phyloP scores from a whole-genome alignment of 2,888 invertebrate genomes.

The Melieria crassipennis region DNA sequence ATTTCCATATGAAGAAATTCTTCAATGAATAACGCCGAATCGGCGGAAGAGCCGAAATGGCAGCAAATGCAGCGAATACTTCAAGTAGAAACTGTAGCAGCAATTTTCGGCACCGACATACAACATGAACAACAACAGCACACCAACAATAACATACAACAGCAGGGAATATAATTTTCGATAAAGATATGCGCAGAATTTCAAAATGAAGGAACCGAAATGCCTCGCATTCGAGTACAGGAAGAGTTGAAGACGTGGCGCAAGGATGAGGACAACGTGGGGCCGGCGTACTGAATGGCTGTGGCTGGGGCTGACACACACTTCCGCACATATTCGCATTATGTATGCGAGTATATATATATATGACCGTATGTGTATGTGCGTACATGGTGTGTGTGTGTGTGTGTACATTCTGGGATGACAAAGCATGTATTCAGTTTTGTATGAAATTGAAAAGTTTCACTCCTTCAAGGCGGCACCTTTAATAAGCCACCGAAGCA shows the following conservation, averaged over 20 bases:
- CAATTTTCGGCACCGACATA: neutral
- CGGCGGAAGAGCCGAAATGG: neutral
- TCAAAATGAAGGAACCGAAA: constrained; percentile 28
- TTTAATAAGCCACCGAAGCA: too few relatives aligned
- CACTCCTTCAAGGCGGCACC: too few relatives aligned
- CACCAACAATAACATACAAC: neutral
- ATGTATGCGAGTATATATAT: too few relatives aligned
- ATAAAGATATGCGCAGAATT: constrained; percentile 29
- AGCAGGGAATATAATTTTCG: constrained; percentile 10
- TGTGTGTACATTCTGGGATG: too few relatives aligned
- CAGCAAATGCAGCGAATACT: constrained; percentile 6
- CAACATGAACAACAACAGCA: neutral
- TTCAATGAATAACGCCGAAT: constrained; percentile 18
- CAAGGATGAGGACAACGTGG: neutral
- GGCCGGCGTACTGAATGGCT: too few relatives aligned
- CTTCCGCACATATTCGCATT: too few relatives aligned
- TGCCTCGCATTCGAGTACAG: neutral
- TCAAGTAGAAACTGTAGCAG: constrained; percentile 22
- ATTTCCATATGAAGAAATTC: constrained; percentile 28
- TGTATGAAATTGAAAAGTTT: too few relatives aligned
- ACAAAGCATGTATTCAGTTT: too few relatives aligned
- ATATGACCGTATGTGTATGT: too few relatives aligned
- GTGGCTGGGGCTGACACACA: neutral
- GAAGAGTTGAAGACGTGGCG: neutral
- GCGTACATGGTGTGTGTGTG: too few relatives aligned